Percentiles rank a stretch among this genome's conserved stretches.
These are phyloP conservation scores for Psilopsiagon aurifrons DNA, from an alignment of 2,113 vertebrate species.

Conservation along the genomic window DNA sequence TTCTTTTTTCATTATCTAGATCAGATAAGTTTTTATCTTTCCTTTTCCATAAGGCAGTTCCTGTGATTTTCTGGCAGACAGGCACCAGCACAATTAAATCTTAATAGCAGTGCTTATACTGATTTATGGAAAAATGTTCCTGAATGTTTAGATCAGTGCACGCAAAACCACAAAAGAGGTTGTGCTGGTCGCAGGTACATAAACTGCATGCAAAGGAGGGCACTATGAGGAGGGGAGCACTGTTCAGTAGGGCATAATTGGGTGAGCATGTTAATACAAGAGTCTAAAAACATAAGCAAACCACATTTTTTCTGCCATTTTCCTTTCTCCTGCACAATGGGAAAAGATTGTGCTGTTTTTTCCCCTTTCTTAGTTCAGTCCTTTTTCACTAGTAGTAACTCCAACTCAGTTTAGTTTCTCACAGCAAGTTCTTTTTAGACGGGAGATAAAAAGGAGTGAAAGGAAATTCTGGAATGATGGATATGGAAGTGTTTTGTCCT, in stretches of 20 bases:
- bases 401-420: background rate
- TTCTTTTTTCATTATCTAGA: slow-evolving; percentile 21
- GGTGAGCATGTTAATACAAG: background rate
- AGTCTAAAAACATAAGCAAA: background rate
- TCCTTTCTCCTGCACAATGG: background rate
- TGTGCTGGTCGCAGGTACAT: background rate
- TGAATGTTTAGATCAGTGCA: background rate
- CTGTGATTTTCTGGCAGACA: slow-evolving; percentile 40
- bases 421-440: background rate
- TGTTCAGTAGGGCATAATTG: background rate
- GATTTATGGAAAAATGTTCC: background rate
- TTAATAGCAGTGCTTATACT: background rate
- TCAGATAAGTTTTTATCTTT: slow-evolving; percentile 59
- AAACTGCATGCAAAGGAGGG: background rate
- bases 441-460: background rate
- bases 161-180: background rate
- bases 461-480: background rate
- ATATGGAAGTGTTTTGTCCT: background rate
- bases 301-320: background rate
- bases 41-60: slow-evolving; percentile 22
- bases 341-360: background rate
- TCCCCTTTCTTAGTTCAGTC: background rate
- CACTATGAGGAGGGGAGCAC: background rate
- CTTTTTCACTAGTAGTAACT: background rate
- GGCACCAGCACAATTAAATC: slow-evolving; percentile 20